Evolutionary conservation across 1,140 invertebrate genomes (phyloP), one percentile per base, ranked within the genome.

Genomic region (Pararge aegeria): DNA sequence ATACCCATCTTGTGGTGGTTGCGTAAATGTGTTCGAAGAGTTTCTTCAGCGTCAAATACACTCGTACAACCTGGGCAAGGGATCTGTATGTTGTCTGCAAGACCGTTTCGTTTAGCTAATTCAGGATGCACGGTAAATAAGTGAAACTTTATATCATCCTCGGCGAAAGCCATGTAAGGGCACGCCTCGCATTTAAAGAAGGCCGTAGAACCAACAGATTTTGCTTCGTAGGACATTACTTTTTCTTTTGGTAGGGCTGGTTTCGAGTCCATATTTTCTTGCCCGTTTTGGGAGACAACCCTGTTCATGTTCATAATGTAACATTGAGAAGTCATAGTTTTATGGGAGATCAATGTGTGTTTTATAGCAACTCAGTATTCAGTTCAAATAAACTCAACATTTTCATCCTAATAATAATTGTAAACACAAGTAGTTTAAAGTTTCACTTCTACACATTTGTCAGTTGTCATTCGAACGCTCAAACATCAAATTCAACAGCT

Each of bases 1-100:
- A 88, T 77, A 6, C 80, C 86, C 90, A 91, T 91, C 80, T 90
- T 90, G 56, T 91, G 90, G 65, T 91, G 90, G 34, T 80, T 86
- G 2, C 86, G 79, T 10, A 91, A 58, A 59, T 91, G 90, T 3
- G 66, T 86, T 60, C 85, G 74, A 1, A 91, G 54, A 1, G 82
- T 84, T 55, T 85, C 83, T 61, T 89, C 87, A 2, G 83, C 75
- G 49, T 85, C 81, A 46, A 91, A 91, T 1, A 82, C 58, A 46
- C 80, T 86, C 0, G 73, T 66, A 54, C 90, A 91, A 0, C 89
- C 90, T 12, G 90, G 90, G 50, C 90, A 91, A 24, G 69, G 67
- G 10, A 90, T 86, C 30, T 83, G 75, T 21, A 89, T 84, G 42
- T 85, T 88, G 19, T 90, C 81, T 10, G 79, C 78, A 0, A 90